Conservation (phyloP, 2,888 invertebrate species). For the Lysandra coridon region DNA sequence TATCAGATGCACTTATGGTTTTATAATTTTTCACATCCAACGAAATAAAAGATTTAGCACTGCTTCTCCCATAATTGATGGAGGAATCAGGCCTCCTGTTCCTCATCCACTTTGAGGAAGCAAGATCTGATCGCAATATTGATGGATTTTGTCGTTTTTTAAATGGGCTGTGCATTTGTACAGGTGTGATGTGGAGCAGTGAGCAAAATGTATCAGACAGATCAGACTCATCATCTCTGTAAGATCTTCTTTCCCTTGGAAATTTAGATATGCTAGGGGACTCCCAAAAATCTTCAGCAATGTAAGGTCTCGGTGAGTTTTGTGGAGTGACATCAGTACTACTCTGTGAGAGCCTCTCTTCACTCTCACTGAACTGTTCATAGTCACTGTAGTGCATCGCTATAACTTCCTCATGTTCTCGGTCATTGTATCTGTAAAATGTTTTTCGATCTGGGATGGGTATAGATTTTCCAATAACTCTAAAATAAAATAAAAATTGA, state of each 20-base stretch:
- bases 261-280: slow-evolving; percentile 44
- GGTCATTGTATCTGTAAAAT: slow-evolving; percentile 53
- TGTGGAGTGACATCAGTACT: slow-evolving; percentile 72
- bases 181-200: slow-evolving; percentile 70
- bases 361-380: slow-evolving; percentile 68
- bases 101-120: slow-evolving; percentile 75
- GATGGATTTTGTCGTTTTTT: slow-evolving; percentile 64
- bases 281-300: slow-evolving; percentile 53
- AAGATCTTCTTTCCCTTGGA: slow-evolving; percentile 47
- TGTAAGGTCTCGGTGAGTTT: slow-evolving; percentile 65
- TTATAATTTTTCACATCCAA: slow-evolving; percentile 64
- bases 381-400: slow-evolving; percentile 73
- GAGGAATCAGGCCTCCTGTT: slow-evolving; percentile 68
- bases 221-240: slow-evolving; percentile 53
- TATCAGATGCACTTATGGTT: slow-evolving; percentile 54
- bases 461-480: slow-evolving; percentile 67
- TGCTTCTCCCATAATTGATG: slow-evolving; percentile 67
- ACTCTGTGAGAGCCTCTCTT: slow-evolving; percentile 69
- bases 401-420: slow-evolving; percentile 71
- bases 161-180: slow-evolving; percentile 65
- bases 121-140: slow-evolving; percentile 69
- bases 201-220: slow-evolving; percentile 67
- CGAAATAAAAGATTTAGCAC: slow-evolving; percentile 74
- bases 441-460: slow-evolving; percentile 58
- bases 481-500: slow-evolving; percentile 46